Conservation (phyloP, 2,888 invertebrate species). For the Lottia gigantea region DNA sequence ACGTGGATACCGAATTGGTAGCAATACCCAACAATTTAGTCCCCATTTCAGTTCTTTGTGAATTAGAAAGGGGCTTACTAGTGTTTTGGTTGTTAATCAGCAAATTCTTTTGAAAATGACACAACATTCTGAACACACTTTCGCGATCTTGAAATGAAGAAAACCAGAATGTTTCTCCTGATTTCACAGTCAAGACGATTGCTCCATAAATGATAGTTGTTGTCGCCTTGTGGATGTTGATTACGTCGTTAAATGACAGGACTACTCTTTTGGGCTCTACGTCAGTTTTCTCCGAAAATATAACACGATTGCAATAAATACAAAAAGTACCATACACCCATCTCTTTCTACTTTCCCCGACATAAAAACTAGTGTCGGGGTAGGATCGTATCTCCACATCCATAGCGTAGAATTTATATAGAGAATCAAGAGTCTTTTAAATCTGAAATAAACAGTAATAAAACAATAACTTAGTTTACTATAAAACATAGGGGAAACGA, state of each 20-base stretch:
- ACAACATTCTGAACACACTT: constrained; percentile 8
- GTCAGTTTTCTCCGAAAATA: constrained; percentile 9
- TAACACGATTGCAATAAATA: constrained; percentile 5
- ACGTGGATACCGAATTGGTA: constrained; percentile 5
- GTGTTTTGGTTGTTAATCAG: not conserved
- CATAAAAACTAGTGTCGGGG: constrained; percentile 9
- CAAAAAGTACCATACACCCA: constrained; percentile 17
- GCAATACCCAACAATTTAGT: constrained; percentile 12
- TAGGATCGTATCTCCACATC: not conserved
- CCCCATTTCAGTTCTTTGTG: constrained; percentile 16
- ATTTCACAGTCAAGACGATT: constrained; percentile 1
- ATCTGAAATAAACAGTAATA: too few species aligned
- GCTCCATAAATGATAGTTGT: constrained; percentile 15
- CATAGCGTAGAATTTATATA: not conserved
- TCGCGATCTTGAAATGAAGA: constrained; percentile 17
- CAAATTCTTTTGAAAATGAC: constrained; percentile 11
- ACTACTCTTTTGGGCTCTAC: not conserved
- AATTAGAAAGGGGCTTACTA: not conserved
- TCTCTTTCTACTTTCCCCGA: not conserved
- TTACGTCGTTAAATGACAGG: not conserved
- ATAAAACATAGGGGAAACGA: too few species aligned
- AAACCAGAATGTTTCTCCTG: constrained; percentile 14
- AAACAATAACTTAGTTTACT: too few species aligned
- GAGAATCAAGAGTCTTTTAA: too few species aligned
- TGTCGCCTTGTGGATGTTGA: constrained; percentile 6